A percentile compares a stretch with the other conserved stretches of the same genome.
Conservation (phyloP, 2,797 vertebrate species). For the Miichthys miiuy region DNA sequence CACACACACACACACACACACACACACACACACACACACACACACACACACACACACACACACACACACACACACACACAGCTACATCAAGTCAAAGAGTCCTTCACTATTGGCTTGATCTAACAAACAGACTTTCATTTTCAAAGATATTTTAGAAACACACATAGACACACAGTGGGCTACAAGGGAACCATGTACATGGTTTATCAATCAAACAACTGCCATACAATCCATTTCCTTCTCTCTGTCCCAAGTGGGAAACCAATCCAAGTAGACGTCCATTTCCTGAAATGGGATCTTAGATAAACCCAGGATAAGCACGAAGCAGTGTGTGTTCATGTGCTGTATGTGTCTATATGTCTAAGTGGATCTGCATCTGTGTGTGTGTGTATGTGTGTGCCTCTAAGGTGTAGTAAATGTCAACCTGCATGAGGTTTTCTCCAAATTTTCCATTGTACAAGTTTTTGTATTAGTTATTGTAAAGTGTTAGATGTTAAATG, state of each 20-base stretch:
- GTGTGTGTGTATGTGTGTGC: slow-evolving; percentile 5
- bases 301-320: slow-evolving; percentile 23
- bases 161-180: not conserved
- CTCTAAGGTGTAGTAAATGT: slow-evolving; percentile 17
- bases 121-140: slow-evolving; percentile 36
- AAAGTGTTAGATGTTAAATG: slow-evolving; percentile 10
- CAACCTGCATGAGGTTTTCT: not conserved
- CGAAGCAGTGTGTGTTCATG: slow-evolving; percentile 1
- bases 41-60: no score
- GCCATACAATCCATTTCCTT: slow-evolving; percentile 26
- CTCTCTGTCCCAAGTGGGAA: slow-evolving; percentile 19
- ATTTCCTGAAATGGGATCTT: slow-evolving; percentile 52
- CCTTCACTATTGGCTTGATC: slow-evolving; percentile 17
- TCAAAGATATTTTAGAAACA: not conserved
- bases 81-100: not conserved
- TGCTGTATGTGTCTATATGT: slow-evolving; percentile 17
- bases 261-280: slow-evolving; percentile 27
- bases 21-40: no score
- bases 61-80: no score
- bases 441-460: not conserved
- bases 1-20: not conserved
- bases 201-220: slow-evolving; percentile 49
- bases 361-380: not conserved
- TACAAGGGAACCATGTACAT: slow-evolving; percentile 33
- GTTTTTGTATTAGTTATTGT: slow-evolving; percentile 27